These are phyloP conservation scores for Deilephila elpenor DNA, from an alignment of 2,888 invertebrate species.

Conservation along the genomic window DNA sequence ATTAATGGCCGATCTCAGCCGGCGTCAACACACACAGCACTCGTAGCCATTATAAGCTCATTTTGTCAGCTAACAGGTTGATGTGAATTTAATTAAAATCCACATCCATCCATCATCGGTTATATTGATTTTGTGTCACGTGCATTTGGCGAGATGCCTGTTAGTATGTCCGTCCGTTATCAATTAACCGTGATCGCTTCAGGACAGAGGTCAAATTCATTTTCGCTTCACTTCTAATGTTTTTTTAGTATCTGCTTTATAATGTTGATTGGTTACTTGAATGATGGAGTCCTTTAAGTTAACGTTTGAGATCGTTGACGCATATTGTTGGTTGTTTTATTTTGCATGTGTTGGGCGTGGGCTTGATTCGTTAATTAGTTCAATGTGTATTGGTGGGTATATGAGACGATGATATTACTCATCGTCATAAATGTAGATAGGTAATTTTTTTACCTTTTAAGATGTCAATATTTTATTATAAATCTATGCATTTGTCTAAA, in stretches of 20 bases:
- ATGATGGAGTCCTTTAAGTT: constrained; percentile 9
- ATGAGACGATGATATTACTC: too few relatives aligned
- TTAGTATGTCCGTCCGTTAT: constrained; percentile 61
- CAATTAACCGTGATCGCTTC: constrained; percentile 62
- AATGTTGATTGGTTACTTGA: constrained; percentile 15
- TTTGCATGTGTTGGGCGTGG: constrained; percentile 2
- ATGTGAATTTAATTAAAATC: constrained; percentile 81
- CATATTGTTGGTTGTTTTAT: not conserved
- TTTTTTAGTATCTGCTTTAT: constrained; percentile 17
- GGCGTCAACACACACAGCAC: constrained; percentile 33
- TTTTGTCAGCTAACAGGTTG: constrained; percentile 76
- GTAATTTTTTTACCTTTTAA: too few relatives aligned
- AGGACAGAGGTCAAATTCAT: constrained; percentile 16
- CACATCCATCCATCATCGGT: constrained; percentile 75
- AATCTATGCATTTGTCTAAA: too few relatives aligned
- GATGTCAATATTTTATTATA: too few relatives aligned
- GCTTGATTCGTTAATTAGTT: not conserved
- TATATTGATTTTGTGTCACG: constrained; percentile 80
- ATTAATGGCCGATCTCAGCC: constrained; percentile 26
- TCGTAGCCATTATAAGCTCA: constrained; percentile 74
- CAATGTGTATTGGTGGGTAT: not conserved
- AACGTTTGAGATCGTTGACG: constrained; percentile 8
- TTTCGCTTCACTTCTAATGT: constrained; percentile 12
- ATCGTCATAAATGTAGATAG: too few relatives aligned
- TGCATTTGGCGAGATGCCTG: constrained; percentile 64